Conservation (phyloP, 2,113 vertebrate genomes). For the Pterophyllum scalare region DNA sequence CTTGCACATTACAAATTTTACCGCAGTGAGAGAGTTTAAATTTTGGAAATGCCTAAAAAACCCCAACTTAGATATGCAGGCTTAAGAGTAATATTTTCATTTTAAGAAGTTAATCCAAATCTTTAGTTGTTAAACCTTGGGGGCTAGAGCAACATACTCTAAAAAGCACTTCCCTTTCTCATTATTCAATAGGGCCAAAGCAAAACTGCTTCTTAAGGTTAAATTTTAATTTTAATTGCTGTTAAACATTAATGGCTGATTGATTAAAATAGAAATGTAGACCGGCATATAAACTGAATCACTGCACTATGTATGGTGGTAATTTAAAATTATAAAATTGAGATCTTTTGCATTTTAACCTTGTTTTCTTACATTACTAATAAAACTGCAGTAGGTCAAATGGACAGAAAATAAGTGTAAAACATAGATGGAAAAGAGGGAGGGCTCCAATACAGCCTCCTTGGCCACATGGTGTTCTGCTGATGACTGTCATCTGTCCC, state of each 20-base stretch:
- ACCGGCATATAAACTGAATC: neutral
- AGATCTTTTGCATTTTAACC: neutral
- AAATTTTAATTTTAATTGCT: conserved; percentile 11
- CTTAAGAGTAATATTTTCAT: conserved; percentile 51
- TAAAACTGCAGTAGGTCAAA: conserved; percentile 16
- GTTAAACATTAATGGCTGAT: neutral
- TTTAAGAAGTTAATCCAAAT: conserved; percentile 62
- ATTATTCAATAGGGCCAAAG: conserved; percentile 15
- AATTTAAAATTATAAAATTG: neutral
- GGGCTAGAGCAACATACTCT: conserved; percentile 35
- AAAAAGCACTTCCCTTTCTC: conserved; percentile 30
- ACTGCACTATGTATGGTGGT: neutral
- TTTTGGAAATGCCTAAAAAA: conserved; percentile 41
- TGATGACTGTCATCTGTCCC: conserved; percentile 30
- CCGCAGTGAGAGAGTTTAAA: conserved; percentile 36
- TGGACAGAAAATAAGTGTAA: neutral
- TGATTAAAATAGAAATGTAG: neutral
- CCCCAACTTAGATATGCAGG: conserved; percentile 29
- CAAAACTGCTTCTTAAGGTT: conserved; percentile 10
- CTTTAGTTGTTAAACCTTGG: conserved; percentile 54
- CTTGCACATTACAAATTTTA: conserved; percentile 30
- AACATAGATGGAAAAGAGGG: neutral
- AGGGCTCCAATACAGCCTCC: neutral
- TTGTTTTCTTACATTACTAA: conserved; percentile 35
- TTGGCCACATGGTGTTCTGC: conserved; percentile 15